Conservation (phyloP, 2,888 invertebrate species). For the Penaeus monodon region DNA sequence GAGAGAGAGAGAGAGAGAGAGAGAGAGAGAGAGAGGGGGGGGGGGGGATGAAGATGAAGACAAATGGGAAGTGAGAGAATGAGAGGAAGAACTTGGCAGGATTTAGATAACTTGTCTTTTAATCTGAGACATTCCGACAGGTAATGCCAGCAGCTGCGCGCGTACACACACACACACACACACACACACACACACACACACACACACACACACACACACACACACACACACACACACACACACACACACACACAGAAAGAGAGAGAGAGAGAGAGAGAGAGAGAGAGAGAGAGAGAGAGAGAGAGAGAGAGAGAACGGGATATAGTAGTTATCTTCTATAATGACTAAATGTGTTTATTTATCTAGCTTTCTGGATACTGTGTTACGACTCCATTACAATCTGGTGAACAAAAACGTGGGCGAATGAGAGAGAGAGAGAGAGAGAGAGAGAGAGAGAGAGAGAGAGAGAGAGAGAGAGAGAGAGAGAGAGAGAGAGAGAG, state of each 20-base stretch:
- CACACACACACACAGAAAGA: too few species aligned
- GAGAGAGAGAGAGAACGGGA: too few species aligned
- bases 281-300: too few species aligned
- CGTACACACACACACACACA: not conserved
- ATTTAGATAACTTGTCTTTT: not conserved
- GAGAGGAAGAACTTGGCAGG: not conserved
- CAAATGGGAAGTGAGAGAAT: too few species aligned
- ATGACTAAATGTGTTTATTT: not conserved
- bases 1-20: too few species aligned
- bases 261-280: too few species aligned
- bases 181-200: not conserved
- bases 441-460: conserved; percentile 14
- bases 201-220: not conserved
- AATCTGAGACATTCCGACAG: conserved; percentile 7
- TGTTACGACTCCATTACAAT: too few species aligned
- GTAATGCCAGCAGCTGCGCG: not conserved
- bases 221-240: not conserved
- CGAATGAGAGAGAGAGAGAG: conserved; percentile 12
- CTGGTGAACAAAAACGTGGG: not conserved
- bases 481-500: conserved; percentile 1
- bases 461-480: conserved; percentile 10
- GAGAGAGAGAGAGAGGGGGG: too few species aligned
- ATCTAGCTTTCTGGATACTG: not conserved
- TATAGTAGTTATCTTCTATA: not conserved
- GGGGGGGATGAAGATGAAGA: too few species aligned